Percentiles rank a stretch among this genome's conserved stretches.
phyloP scores from a whole-genome alignment of 2,797 vertebrate genomes.

The Anas flavirostris region DNA sequence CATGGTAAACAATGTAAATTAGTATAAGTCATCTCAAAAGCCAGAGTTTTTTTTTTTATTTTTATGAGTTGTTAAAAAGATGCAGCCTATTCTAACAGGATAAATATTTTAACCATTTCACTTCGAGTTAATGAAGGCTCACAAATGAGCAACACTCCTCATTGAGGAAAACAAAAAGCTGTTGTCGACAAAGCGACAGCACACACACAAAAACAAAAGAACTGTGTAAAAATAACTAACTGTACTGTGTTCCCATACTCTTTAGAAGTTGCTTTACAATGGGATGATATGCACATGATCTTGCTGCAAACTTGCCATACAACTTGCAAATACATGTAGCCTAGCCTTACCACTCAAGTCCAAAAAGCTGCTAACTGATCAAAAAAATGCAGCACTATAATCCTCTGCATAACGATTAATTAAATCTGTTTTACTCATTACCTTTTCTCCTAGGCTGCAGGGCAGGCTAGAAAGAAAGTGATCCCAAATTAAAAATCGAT shows the following conservation, averaged over 20 bases:
- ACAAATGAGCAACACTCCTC: constrained; percentile 99
- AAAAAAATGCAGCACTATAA: constrained; percentile 80
- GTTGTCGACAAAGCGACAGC: constrained; percentile 99
- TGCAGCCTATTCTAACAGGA: constrained; percentile 96
- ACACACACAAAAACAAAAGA: constrained; percentile 90
- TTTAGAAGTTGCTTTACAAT: constrained; percentile 96
- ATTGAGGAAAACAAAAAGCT: constrained; percentile 99
- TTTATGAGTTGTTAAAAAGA: constrained; percentile 99
- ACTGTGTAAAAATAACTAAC: constrained; percentile 99
- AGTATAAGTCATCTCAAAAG: constrained; percentile 97
- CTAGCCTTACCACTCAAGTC: constrained; percentile 81
- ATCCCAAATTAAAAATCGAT: constrained; percentile 78
- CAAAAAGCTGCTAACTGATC: constrained; percentile 77
- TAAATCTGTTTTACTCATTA: constrained; percentile 82
- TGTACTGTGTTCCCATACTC: constrained; percentile 95
- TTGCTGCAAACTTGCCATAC: constrained; percentile 85
- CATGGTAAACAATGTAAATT: constrained; percentile 99
- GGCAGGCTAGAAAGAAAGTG: constrained; percentile 80
- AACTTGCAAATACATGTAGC: constrained; percentile 82
- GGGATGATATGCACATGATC: constrained; percentile 96
- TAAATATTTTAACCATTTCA: constrained; percentile 99
- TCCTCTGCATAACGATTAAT: constrained; percentile 74
- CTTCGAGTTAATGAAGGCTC: constrained; percentile 98
- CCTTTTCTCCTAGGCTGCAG: constrained; percentile 82
- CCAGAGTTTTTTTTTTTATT: constrained; percentile 88